Percentiles rank a stretch among this genome's conserved stretches.
Evolutionary conservation across 1,140 invertebrate species (phyloP).

Genomic region (Caenorhabditis latens): DNA sequence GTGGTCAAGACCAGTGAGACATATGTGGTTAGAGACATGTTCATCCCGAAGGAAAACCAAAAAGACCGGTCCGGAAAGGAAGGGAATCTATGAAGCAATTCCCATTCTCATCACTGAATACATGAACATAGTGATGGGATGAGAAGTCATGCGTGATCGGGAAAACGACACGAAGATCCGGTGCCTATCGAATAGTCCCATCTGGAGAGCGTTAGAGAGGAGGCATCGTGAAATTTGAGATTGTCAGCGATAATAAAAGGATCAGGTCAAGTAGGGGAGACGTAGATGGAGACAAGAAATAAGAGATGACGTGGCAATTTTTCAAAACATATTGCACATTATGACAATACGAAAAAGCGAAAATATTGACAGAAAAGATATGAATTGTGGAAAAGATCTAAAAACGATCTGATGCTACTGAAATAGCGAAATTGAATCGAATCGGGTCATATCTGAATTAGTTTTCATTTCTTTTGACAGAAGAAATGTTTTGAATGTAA

Average conservation of each 20-base stretch:
- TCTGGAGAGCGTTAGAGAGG: constrained; percentile 29
- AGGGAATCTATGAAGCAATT: constrained; percentile 37
- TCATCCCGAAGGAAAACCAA: constrained; percentile 32
- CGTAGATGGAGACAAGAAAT: neutral
- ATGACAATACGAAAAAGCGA: neutral
- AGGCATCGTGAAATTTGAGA: constrained; percentile 39
- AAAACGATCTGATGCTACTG: neutral
- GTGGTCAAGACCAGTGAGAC: constrained; percentile 39
- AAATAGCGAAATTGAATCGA: too few relatives aligned
- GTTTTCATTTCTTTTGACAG: neutral
- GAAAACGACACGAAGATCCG: constrained; percentile 27
- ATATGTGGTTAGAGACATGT: constrained; percentile 10
- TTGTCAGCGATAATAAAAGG: constrained; percentile 17
- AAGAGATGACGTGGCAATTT: neutral
- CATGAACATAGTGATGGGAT: constrained; percentile 32
- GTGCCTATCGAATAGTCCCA: constrained; percentile 22
- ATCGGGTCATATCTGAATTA: neutral
- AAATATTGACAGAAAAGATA: neutral
- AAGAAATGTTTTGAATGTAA: neutral
- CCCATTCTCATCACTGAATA: constrained; percentile 35
- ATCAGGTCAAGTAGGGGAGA: constrained; percentile 25
- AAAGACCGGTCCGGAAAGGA: constrained; percentile 39
- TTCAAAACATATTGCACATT: too few relatives aligned
- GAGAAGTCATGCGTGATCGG: constrained; percentile 22
- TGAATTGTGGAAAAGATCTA: neutral